Conservation (phyloP, 2,888 invertebrate genomes). For the Drosophila diplacantha region DNA sequence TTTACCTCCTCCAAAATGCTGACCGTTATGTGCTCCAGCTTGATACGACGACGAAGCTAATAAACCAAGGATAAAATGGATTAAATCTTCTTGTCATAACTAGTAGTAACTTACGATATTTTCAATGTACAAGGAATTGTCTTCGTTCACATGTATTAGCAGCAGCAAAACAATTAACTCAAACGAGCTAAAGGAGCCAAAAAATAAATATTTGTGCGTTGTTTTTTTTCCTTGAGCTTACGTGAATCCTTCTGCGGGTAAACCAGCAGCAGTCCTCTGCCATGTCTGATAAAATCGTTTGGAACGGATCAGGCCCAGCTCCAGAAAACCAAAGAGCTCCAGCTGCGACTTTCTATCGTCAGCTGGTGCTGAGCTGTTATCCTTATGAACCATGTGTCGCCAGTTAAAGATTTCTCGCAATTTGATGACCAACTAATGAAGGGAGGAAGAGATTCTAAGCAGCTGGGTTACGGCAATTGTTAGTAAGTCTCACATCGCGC, state of each 20-base stretch:
- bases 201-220: too few relatives aligned
- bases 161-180: conserved; percentile 84
- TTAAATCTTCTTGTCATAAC: conserved; percentile 57
- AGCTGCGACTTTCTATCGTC: conserved; percentile 65
- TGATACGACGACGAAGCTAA: conserved; percentile 80
- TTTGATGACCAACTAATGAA: conserved; percentile 64
- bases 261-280: conserved; percentile 68
- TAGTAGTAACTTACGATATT: conserved; percentile 78
- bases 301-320: conserved; percentile 73
- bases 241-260: conserved; percentile 57
- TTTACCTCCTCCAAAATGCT: conserved; percentile 80
- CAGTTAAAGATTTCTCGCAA: conserved; percentile 72
- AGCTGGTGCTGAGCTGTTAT: not conserved
- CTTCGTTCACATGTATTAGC: conserved; percentile 81
- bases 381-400: conserved; percentile 29
- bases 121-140: conserved; percentile 82
- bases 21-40: conserved; percentile 81
- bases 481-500: conserved; percentile 57
- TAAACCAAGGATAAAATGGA: not conserved
- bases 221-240: conserved; percentile 3
- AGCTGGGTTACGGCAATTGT: not conserved
- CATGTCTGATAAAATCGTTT: conserved; percentile 75
- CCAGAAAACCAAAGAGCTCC: conserved; percentile 71
- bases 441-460: not conserved
- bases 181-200: conserved; percentile 79